A percentile compares a stretch with the other conserved stretches of the same genome.
Evolutionary conservation across 2,888 invertebrate species (phyloP).

Genomic region (Cecidostiba fungosa): DNA sequence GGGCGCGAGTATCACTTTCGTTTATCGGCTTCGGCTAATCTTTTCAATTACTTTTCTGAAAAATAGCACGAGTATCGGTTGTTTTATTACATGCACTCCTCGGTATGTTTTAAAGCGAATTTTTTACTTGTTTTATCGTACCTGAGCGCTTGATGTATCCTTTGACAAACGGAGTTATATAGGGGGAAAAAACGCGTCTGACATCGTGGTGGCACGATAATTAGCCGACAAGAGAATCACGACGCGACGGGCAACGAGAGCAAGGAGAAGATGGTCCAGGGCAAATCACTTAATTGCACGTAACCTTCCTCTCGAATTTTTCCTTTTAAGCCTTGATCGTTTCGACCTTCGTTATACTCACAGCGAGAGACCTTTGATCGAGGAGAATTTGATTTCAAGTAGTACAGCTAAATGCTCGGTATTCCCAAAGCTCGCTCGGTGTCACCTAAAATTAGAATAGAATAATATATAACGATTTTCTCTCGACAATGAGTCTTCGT

Average conservation of each 20-base stretch:
- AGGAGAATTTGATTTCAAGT: conserved; percentile 75
- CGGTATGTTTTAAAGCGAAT: too few species aligned
- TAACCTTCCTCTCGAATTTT: conserved; percentile 64
- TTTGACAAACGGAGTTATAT: conserved; percentile 49
- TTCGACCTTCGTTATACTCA: conserved; percentile 64
- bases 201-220: conserved; percentile 22
- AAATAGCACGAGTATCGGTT: not conserved
- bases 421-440: not conserved
- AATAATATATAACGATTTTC: not conserved
- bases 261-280: conserved; percentile 59
- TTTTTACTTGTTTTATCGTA: too few species aligned
- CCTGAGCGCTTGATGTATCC: conserved; percentile 33
- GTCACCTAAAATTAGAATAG: not conserved
- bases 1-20: conserved; percentile 12
- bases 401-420: conserved; percentile 37
- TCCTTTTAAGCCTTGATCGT: conserved; percentile 41
- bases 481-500: not conserved
- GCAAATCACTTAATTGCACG: conserved; percentile 72
- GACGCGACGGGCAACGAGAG: not conserved
- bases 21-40: not conserved
- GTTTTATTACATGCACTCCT: not conserved
- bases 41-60: not conserved
- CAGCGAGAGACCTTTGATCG: conserved; percentile 71
- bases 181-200: conserved; percentile 32
- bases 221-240: conserved; percentile 1